These are phyloP conservation scores for Centropus bengalensis DNA, from an alignment of 2,113 vertebrate species.

Conservation along the genomic window DNA sequence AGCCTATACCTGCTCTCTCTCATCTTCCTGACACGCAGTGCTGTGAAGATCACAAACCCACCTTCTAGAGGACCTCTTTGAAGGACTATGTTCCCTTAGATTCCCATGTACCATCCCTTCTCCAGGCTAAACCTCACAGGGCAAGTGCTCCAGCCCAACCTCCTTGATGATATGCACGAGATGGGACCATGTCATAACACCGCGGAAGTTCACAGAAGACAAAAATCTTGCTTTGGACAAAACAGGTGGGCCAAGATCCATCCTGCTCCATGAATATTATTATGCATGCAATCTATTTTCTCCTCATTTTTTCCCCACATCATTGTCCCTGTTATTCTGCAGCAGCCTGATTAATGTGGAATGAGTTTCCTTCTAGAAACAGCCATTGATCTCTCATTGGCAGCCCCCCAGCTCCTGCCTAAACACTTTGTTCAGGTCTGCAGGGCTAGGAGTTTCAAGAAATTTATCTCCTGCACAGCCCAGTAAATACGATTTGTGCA, in stretches of 20 bases:
- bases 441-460: neutral
- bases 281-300: neutral
- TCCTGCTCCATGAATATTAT: neutral
- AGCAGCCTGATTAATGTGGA: neutral
- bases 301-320: neutral
- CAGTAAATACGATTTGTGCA: neutral
- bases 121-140: neutral
- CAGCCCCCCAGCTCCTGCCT: neutral
- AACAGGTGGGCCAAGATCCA: accelerated
- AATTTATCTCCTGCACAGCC: neutral
- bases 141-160: neutral
- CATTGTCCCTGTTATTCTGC: neutral
- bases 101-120: neutral
- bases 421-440: neutral
- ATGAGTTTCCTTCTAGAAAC: neutral
- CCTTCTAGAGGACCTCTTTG: neutral
- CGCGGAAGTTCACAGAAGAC: neutral
- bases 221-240: neutral
- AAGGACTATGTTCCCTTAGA: neutral
- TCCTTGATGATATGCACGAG: no score
- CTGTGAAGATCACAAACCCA: neutral
- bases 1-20: neutral
- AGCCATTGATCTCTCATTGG: neutral
- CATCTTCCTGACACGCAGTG: neutral
- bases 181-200: neutral